Base-by-base conservation (phyloP, 2,113 vertebrate species). In the Oreotragus oreotragus region DNA sequence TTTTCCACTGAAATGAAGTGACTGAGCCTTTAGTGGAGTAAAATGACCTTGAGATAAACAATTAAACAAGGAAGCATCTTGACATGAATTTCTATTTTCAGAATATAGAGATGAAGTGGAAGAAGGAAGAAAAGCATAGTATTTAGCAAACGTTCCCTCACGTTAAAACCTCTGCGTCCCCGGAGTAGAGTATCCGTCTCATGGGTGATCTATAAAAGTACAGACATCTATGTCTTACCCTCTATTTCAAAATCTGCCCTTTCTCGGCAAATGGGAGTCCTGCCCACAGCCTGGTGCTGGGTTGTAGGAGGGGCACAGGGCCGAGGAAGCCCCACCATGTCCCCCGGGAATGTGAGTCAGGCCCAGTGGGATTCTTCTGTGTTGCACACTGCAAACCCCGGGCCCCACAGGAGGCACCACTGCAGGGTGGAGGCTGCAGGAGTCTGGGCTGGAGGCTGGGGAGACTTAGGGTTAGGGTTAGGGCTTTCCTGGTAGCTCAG, bases 81-180 rank as follows among this genome's bases (percentile, higher is more conserved):
- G 70, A 76, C 70, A 76, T 76, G 39, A 76, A 73, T 43, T 73
- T 73, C 70, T 73, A 43, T 73, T 73, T 73, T 73, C 70, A 73
- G 70, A 73, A 76, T 27, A 43, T 15, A 76, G 70, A 39, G 39
- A 43, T 43, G 36, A 76, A 76, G 70, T 76, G 39, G 39, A 43
- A 43, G 70, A 76, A 76, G 23, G 19, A 76, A 25, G 36, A 76
- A 76, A 76, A 76, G 39, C 5, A 3, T 39, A 43, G 6, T 14
- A 43, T 76, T 25, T 76, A 76, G 70, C 11, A 39, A 43, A 43
- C 0, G 1, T 76, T 27, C 6, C 70, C 70, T 76, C 36, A 76
- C 3, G 6, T 76, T 76, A 76, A 76, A 43, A 43, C 39, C 70
- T 76, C 70, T 76, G 36, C 70, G 14, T 43, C 39, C 39, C 12